phyloP scores from a whole-genome alignment of 2,797 vertebrate species.

The Intellagama lesueurii region DNA sequence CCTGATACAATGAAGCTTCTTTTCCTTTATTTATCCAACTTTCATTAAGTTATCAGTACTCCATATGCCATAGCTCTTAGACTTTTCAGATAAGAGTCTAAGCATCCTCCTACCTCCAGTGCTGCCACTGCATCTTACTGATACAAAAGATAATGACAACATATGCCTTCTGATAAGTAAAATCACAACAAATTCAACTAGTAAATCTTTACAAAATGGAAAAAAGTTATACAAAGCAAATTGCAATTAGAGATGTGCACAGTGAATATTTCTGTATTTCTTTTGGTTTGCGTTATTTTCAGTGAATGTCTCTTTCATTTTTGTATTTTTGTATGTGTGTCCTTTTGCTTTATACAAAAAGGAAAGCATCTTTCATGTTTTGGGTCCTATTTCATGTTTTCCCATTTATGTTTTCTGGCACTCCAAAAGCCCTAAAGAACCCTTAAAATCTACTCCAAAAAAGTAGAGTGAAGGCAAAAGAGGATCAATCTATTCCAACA shows the following conservation, averaged over 20 bases:
- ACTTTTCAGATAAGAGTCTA: slow-evolving; percentile 66
- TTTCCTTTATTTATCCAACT: slow-evolving; percentile 72
- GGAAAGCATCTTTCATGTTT: too few species aligned
- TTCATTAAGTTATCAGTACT: slow-evolving; percentile 69
- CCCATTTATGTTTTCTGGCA: too few species aligned
- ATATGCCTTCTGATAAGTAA: slow-evolving; percentile 35
- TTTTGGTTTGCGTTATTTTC: too few species aligned
- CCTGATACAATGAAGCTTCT: slow-evolving; percentile 59
- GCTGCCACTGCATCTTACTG: slow-evolving; percentile 51
- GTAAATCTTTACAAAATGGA: slow-evolving; percentile 13
- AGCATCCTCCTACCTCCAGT: slow-evolving; percentile 53
- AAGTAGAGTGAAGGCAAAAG: too few species aligned
- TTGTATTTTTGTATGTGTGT: too few species aligned
- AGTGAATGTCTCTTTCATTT: too few species aligned
- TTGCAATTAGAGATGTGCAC: neutral
- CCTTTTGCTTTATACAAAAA: too few species aligned
- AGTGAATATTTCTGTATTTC: too few species aligned
- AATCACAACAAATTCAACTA: slow-evolving; percentile 49
- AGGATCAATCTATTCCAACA: too few species aligned
- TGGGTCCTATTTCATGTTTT: too few species aligned
- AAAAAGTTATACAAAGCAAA: slow-evolving; percentile 12
- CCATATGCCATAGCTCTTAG: slow-evolving; percentile 66
- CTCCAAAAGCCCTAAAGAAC: too few species aligned
- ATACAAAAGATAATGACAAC: slow-evolving; percentile 49
- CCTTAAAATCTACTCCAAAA: too few species aligned